A percentile compares a stretch with the other conserved stretches of the same genome.
These are phyloP conservation scores for Spheniscus humboldti DNA, from an alignment of 2,797 vertebrate species.

Conservation along the genomic window DNA sequence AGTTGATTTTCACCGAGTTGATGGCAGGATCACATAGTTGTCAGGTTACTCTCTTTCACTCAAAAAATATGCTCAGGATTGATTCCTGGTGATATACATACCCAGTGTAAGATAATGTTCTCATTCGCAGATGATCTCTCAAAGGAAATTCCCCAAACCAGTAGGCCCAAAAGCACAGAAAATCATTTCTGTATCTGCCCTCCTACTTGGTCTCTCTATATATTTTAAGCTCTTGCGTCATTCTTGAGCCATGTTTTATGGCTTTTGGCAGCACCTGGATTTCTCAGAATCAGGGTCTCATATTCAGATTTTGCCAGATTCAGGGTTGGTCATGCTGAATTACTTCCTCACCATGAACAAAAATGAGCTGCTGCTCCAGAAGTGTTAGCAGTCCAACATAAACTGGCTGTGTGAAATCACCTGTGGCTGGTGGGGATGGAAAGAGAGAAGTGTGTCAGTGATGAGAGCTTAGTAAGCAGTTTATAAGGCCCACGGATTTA, in stretches of 20 bases:
- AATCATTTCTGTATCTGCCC: not conserved
- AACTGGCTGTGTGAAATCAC: not conserved
- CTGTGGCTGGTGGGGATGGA: not conserved
- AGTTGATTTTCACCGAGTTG: not conserved
- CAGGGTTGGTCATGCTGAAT: not conserved
- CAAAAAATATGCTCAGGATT: not conserved
- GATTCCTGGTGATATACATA: not conserved
- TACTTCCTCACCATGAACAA: not conserved
- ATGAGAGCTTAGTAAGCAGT: not conserved
- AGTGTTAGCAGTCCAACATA: not conserved
- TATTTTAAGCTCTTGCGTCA: not conserved
- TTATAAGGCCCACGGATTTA: not conserved
- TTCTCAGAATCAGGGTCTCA: not conserved
- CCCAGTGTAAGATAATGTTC: not conserved
- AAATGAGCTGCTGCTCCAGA: not conserved
- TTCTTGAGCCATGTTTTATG: not conserved
- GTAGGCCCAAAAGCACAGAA: not conserved
- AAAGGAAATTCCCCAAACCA: not conserved
- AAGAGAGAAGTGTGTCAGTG: not conserved
- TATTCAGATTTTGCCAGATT: constrained; percentile 1
- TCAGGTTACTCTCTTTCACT: not conserved
- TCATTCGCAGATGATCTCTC: not conserved
- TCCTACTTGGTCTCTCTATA: not conserved
- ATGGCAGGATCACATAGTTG: not conserved
- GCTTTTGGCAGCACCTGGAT: not conserved